A percentile compares a stretch with the other conserved stretches of the same genome.
phyloP scores from a whole-genome alignment of 2,888 invertebrate species.

The Lydus trimaculatus region DNA sequence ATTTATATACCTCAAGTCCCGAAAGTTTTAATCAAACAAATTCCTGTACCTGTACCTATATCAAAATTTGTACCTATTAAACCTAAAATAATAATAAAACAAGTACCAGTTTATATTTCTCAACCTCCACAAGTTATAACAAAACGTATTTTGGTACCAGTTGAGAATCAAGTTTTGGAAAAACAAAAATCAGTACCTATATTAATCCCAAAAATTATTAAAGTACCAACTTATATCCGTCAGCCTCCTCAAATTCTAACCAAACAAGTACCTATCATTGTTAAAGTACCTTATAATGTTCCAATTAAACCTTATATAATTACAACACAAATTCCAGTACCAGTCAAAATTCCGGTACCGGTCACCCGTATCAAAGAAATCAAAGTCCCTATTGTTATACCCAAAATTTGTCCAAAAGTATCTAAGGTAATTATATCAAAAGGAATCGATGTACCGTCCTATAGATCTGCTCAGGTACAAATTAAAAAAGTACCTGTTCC shows the following conservation, averaged over 20 bases:
- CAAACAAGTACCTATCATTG: not conserved
- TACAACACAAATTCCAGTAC: not conserved
- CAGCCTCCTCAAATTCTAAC: not conserved
- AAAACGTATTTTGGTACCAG: conserved; percentile 4
- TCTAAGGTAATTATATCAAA: too few species aligned
- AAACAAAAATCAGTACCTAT: not conserved
- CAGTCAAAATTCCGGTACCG: not conserved
- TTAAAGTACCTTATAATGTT: not conserved
- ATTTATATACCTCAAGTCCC: conserved; percentile 5
- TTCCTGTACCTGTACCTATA: not conserved
- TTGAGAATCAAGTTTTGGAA: not conserved
- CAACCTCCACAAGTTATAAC: conserved; percentile 16
- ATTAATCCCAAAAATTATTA: not conserved
- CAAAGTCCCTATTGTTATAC: not conserved
- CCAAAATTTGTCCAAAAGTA: not conserved
- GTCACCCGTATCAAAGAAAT: not conserved
- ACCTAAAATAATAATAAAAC: not conserved
- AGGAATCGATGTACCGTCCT: too few species aligned
- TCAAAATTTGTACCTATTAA: not conserved
- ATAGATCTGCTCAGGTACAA: not conserved
- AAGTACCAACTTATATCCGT: not conserved
- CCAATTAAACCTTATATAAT: not conserved
- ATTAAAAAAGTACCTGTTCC: not conserved
- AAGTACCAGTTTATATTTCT: conserved; percentile 14
- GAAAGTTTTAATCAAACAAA: conserved; percentile 4